A percentile compares a stretch with the other conserved stretches of the same genome.
phyloP scores from a whole-genome alignment of 1,140 invertebrate species.

The Gerris buenoi region DNA sequence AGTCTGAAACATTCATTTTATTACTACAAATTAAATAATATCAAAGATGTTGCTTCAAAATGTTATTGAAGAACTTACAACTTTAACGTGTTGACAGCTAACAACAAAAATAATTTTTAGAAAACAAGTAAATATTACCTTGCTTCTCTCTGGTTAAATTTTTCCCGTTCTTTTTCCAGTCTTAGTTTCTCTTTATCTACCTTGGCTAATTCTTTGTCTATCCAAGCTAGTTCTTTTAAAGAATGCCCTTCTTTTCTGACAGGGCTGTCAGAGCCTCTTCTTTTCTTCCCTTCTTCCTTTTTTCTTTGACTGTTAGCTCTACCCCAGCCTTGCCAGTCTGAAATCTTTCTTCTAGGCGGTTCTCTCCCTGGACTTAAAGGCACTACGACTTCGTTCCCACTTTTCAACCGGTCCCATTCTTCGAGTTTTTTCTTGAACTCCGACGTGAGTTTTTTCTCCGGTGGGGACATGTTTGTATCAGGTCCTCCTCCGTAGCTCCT shows the following conservation, averaged over 20 bases:
- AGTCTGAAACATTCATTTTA: conserved; percentile 32
- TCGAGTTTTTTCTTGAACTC: conserved; percentile 67
- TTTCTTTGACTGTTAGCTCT: conserved; percentile 12
- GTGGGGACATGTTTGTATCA: conserved; percentile 1
- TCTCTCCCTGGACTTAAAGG: not conserved
- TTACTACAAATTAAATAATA: conserved; percentile 12
- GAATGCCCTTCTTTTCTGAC: not conserved
- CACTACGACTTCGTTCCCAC: conserved; percentile 14
- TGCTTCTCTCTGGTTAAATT: conserved; percentile 42
- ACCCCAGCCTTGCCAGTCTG: conserved; percentile 51
- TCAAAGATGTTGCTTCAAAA: too few species aligned
- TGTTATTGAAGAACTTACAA: too few species aligned
- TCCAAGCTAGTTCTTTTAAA: conserved; percentile 36
- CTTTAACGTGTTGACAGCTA: too few species aligned
- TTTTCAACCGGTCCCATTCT: conserved; percentile 67
- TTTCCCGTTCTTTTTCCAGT: conserved; percentile 41
- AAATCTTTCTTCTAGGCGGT: conserved; percentile 37
- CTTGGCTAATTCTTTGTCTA: conserved; percentile 42
- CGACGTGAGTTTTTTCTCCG: conserved; percentile 49
- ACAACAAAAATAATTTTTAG: too few species aligned
- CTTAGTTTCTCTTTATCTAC: conserved; percentile 45
- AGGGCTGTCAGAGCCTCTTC: not conserved
- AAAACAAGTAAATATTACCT: too few species aligned
- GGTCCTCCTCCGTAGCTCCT: conserved; percentile 16
- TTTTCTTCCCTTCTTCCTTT: conserved; percentile 17